phyloP scores from a whole-genome alignment of 2,113 vertebrate species.

The Gallinago paraguaiae region DNA sequence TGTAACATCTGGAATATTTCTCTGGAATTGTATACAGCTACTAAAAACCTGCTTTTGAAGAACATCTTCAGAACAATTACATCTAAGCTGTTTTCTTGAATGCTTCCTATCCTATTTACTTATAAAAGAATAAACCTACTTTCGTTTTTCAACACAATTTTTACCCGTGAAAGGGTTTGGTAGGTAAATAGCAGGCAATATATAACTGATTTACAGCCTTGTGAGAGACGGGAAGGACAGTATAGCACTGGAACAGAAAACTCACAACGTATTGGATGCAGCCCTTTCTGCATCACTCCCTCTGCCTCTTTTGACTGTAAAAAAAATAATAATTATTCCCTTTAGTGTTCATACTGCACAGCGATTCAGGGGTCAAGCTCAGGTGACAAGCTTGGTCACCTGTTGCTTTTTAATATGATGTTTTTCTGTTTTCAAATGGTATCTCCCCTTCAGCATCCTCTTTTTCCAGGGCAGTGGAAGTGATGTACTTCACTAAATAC shows the following conservation, averaged over 20 bases:
- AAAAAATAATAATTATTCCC: neutral
- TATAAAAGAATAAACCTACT: neutral
- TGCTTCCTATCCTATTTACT: neutral
- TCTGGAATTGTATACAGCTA: neutral
- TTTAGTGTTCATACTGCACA: neutral
- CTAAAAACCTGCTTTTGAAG: constrained; percentile 6
- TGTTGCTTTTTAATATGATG: neutral
- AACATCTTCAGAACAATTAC: neutral
- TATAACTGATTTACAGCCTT: neutral
- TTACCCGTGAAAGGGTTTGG: neutral
- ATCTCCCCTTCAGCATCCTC: neutral
- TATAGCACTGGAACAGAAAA: neutral
- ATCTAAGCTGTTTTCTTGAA: neutral
- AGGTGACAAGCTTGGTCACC: neutral
- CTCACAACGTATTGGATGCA: neutral
- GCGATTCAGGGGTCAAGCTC: neutral
- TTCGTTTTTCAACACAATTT: neutral
- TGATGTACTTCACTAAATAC: neutral
- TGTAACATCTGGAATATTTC: constrained; percentile 25
- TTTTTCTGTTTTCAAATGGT: neutral
- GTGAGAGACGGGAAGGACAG: neutral
- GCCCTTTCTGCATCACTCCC: neutral
- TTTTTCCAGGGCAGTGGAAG: neutral
- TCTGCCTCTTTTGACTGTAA: neutral
- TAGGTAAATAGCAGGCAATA: neutral